Evolutionary conservation across 1,140 invertebrate genomes (phyloP).

Genomic region (Drosophila tropicalis): DNA sequence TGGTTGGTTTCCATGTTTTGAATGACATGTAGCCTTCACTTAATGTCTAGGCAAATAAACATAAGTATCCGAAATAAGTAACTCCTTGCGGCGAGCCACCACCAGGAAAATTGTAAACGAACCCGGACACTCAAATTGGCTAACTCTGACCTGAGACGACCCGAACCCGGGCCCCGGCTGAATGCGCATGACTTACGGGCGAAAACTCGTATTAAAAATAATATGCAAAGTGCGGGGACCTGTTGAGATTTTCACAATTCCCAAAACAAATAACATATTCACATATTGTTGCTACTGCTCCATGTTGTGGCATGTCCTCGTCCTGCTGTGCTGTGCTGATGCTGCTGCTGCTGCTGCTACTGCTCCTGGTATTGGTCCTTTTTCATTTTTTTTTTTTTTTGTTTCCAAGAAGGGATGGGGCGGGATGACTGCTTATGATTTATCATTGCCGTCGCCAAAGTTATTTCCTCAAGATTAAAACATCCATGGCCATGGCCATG

Average conservation of each 20-base stretch:
- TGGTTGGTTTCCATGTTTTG: background rate
- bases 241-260: constrained; percentile 83
- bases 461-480: constrained; percentile 81
- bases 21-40: constrained; percentile 30
- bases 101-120: constrained; percentile 9
- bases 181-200: constrained; percentile 47
- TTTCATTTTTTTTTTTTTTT: constrained; percentile 29
- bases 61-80: constrained; percentile 44
- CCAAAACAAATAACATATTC: constrained; percentile 83
- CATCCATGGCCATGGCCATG: constrained; percentile 13
- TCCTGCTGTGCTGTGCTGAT: constrained; percentile 9
- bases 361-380: constrained; percentile 5
- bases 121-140: constrained; percentile 55
- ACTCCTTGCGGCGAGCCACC: constrained; percentile 47
- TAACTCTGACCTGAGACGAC: constrained; percentile 53
- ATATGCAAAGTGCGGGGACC: constrained; percentile 83
- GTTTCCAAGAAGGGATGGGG: background rate
- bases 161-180: constrained; percentile 12
- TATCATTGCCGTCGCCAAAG: constrained; percentile 75
- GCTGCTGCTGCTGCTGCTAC: background rate
- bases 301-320: constrained; percentile 33
- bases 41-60: constrained; percentile 62
- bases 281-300: constrained; percentile 76
- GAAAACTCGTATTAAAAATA: constrained; percentile 78
- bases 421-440: constrained; percentile 74